Conservation (phyloP, 2,797 vertebrate species). For the Cyprinodon diabolis region DNA sequence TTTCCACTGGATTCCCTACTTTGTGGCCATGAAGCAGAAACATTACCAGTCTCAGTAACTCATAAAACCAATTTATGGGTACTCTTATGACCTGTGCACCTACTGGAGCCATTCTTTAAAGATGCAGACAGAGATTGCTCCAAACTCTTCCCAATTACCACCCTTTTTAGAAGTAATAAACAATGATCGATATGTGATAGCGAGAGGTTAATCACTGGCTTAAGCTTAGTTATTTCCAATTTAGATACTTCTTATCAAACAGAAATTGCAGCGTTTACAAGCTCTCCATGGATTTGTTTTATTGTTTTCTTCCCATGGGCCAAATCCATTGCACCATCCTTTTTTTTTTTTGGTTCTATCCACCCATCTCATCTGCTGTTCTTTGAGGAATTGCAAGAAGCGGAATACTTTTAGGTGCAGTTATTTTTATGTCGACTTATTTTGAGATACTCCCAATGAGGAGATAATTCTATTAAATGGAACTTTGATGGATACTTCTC, state of each 20-base stretch:
- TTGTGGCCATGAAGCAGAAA: conserved; percentile 80
- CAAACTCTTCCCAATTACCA: conserved; percentile 72
- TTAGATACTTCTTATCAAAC: conserved; percentile 53
- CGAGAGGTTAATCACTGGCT: conserved; percentile 63
- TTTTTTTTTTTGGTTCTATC: neutral
- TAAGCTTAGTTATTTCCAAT: conserved; percentile 63
- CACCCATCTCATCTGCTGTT: conserved; percentile 33
- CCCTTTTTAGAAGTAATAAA: conserved; percentile 80
- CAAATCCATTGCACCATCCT: conserved; percentile 41
- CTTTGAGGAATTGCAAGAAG: conserved; percentile 25
- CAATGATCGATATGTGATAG: conserved; percentile 73
- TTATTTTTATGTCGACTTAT: conserved; percentile 25
- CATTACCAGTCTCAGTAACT: conserved; percentile 83
- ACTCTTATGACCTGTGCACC: conserved; percentile 77
- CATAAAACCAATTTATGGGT: conserved; percentile 83
- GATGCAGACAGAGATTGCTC: conserved; percentile 78
- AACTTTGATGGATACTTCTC: conserved; percentile 26
- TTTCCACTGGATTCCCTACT: conserved; percentile 66
- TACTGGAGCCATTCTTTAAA: conserved; percentile 76
- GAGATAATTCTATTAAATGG: conserved; percentile 33
- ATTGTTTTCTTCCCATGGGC: conserved; percentile 61
- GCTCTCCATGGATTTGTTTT: conserved; percentile 62
- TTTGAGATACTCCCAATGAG: conserved; percentile 33
- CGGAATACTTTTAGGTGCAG: conserved; percentile 5
- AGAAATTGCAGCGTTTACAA: conserved; percentile 64